Evolutionary conservation across 2,888 invertebrate species (phyloP).

Genomic region (Lordiphosa andalusiaca): DNA sequence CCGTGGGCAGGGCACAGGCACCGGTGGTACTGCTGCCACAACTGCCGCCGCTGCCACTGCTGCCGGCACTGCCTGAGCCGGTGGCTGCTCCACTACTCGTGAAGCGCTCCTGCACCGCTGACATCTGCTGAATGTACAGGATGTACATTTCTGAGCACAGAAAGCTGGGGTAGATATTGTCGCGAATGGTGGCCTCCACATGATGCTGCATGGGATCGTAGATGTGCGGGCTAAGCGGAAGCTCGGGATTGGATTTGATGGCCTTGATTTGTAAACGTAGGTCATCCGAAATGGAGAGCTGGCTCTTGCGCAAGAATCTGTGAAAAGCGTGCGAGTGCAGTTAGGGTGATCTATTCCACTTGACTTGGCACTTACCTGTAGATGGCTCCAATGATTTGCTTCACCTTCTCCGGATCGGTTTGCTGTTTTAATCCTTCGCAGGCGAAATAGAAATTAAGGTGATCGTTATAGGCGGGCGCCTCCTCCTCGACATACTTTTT

Average conservation of each 20-base stretch:
- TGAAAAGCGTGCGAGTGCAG: neutral
- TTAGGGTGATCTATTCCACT: neutral
- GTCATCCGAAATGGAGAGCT: conserved; percentile 91
- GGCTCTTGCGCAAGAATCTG: conserved; percentile 89
- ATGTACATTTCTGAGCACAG: conserved; percentile 95
- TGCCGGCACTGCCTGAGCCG: conserved; percentile 66
- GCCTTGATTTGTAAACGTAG: conserved; percentile 89
- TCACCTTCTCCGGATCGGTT: conserved; percentile 86
- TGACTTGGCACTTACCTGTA: conserved; percentile 84
- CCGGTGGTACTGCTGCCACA: conserved; percentile 62
- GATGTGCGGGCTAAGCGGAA: conserved; percentile 87
- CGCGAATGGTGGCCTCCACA: conserved; percentile 90
- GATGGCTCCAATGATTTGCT: conserved; percentile 90
- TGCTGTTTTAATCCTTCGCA: conserved; percentile 93
- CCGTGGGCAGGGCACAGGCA: conserved; percentile 52
- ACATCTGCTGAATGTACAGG: conserved; percentile 88
- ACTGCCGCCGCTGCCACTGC: conserved; percentile 67
- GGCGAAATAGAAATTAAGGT: conserved; percentile 96
- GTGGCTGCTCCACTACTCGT: conserved; percentile 73
- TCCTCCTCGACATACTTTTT: conserved; percentile 90
- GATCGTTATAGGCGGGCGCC: conserved; percentile 88
- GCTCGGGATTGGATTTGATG: conserved; percentile 85
- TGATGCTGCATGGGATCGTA: conserved; percentile 92
- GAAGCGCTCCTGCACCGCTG: conserved; percentile 80
- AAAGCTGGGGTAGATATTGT: conserved; percentile 95